phyloP scores from a whole-genome alignment of 2,797 vertebrate species.

The Spinus pinus region DNA sequence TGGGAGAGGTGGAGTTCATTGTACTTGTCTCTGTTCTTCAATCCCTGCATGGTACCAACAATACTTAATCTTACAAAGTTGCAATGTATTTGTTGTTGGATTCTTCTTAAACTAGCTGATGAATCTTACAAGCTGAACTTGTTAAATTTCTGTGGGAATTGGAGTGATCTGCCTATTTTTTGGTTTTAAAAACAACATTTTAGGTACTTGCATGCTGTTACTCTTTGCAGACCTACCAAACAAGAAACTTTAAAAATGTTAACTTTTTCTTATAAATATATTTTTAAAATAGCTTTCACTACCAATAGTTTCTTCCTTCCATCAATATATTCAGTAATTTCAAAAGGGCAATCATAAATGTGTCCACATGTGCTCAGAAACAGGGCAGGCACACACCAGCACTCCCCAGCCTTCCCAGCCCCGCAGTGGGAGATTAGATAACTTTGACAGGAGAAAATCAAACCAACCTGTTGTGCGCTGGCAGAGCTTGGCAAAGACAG shows the following conservation, averaged over 20 bases:
- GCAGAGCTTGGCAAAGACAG: neutral
- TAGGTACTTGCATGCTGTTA: neutral
- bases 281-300: neutral
- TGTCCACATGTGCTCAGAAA: neutral
- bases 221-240: neutral
- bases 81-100: neutral
- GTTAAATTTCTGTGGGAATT: neutral
- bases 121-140: neutral
- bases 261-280: neutral
- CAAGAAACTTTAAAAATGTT: neutral
- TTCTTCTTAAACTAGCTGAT: neutral
- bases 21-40: neutral
- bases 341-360: neutral
- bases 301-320: neutral
- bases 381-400: accelerated
- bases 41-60: neutral
- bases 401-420: neutral
- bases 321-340: neutral
- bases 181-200: neutral
- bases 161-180: neutral
- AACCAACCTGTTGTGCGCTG: accelerated
- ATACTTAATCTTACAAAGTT: neutral
- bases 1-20: neutral
- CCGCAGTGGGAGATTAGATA: neutral
- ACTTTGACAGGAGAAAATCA: neutral